Evolutionary conservation across 2,888 invertebrate genomes (phyloP).

Genomic region (Seladonia tumulorum): DNA sequence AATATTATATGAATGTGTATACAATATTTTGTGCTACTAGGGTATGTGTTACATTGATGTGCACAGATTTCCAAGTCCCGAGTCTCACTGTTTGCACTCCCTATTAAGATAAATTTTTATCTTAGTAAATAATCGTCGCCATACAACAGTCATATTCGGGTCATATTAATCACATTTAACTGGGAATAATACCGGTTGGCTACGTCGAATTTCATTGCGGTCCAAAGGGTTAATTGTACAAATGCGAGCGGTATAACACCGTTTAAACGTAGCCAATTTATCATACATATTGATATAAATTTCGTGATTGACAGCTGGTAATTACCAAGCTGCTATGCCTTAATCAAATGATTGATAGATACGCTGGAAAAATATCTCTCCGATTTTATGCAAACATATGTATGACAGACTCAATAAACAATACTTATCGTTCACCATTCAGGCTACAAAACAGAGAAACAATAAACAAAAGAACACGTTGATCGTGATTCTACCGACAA

Average conservation of each 20-base stretch:
- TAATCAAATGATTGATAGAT: neutral
- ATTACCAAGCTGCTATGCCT: neutral
- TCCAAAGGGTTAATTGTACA: slow-evolving; percentile 47
- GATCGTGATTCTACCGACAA: too few species aligned
- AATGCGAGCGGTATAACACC: slow-evolving; percentile 23
- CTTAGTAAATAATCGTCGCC: neutral
- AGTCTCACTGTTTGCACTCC: neutral
- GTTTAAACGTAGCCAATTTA: slow-evolving; percentile 41
- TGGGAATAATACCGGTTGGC: slow-evolving; percentile 16
- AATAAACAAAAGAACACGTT: too few species aligned
- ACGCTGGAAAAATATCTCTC: neutral
- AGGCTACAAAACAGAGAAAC: neutral
- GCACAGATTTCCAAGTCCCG: neutral
- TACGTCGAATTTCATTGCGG: slow-evolving; percentile 26
- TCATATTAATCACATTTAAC: neutral
- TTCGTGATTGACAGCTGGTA: neutral
- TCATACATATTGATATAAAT: slow-evolving; percentile 32
- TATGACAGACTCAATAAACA: neutral
- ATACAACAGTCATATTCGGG: neutral
- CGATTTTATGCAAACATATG: too few species aligned
- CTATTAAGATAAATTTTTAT: neutral
- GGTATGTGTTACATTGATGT: too few species aligned
- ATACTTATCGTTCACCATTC: neutral
- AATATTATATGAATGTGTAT: too few species aligned
- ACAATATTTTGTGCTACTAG: too few species aligned